Percentiles rank a stretch among this genome's conserved stretches.
Evolutionary conservation across 2,797 vertebrate genomes (phyloP).

Genomic region (Bovichtus diacanthus): DNA sequence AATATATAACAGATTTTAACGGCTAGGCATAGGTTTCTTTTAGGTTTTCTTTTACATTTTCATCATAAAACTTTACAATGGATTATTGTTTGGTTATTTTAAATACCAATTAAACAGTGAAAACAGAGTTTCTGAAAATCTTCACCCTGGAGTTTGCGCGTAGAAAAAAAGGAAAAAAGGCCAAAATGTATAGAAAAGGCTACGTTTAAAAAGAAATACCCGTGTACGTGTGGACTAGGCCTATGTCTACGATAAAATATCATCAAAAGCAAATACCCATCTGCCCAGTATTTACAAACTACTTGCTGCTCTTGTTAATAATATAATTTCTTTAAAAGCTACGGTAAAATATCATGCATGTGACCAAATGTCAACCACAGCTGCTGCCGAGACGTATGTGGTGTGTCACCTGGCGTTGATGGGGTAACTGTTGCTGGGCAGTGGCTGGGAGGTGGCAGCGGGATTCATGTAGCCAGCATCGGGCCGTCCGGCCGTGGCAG

Average conservation of each 20-base stretch:
- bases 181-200: too few relatives aligned
- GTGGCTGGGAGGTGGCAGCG: conserved; percentile 77
- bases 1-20: not conserved
- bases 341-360: not conserved
- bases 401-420: conserved; percentile 81
- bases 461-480: conserved; percentile 90
- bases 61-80: not conserved
- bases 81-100: not conserved
- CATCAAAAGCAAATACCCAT: not conserved
- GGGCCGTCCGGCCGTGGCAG: conserved; percentile 83
- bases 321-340: not conserved
- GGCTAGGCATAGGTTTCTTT: not conserved
- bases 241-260: not conserved
- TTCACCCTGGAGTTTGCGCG: too few relatives aligned
- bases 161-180: not conserved
- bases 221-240: too few relatives aligned
- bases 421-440: conserved; percentile 84
- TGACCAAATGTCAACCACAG: not conserved
- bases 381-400: not conserved
- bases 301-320: not conserved
- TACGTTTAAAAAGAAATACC: too few relatives aligned
- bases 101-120: too few relatives aligned
- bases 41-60: not conserved
- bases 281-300: not conserved
- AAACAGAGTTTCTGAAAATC: too few relatives aligned